Evolutionary conservation across 2,797 vertebrate species (phyloP).

Genomic region (Crypturellus tataupa): DNA sequence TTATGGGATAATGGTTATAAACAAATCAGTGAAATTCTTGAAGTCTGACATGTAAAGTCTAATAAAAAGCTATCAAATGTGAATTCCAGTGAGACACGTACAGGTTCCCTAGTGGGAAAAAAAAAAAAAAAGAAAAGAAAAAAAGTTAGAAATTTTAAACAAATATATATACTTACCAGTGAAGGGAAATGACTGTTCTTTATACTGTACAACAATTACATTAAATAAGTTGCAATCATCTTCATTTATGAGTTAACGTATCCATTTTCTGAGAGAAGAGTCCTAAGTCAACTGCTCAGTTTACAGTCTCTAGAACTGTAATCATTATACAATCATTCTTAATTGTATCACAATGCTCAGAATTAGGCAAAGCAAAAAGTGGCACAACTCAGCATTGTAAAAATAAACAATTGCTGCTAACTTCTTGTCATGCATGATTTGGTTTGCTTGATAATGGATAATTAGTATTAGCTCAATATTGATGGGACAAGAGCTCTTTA

Average conservation of each 20-base stretch:
- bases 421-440: fast-evolving
- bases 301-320: background rate
- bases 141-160: background rate
- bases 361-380: background rate
- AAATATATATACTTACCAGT: background rate
- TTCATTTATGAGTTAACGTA: background rate
- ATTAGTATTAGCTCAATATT: background rate
- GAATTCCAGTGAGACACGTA: background rate
- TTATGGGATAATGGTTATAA: background rate
- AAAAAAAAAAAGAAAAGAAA: background rate
- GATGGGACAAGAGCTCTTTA: background rate
- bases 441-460: background rate
- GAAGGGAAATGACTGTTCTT: background rate
- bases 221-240: background rate
- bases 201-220: background rate
- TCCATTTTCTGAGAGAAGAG: background rate
- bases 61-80: background rate
- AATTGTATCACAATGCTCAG: background rate
- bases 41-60: background rate
- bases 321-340: background rate
- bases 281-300: background rate
- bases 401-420: background rate
- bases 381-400: background rate
- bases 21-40: background rate
- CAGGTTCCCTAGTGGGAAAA: background rate